A percentile compares a stretch with the other conserved stretches of the same genome.
Conservation (phyloP, 2,888 invertebrate species). For the Lucinisca nassula region DNA sequence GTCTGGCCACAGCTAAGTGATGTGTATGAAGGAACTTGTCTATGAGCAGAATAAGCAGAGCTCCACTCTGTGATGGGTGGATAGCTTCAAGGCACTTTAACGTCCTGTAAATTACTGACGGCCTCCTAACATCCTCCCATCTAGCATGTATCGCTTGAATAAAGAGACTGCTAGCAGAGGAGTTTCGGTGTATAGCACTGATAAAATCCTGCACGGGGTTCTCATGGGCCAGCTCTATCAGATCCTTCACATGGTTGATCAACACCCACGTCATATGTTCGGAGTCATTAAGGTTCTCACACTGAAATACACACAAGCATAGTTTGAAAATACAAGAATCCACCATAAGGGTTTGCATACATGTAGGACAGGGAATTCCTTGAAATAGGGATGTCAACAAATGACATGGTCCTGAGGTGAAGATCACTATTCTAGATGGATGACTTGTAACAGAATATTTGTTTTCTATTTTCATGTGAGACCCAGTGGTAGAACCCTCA, state of each 20-base stretch:
- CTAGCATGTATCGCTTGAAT: constrained; percentile 92
- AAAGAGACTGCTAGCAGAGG: constrained; percentile 92
- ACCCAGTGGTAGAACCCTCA: too few species aligned
- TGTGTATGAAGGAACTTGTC: constrained; percentile 91
- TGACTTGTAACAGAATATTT: too few species aligned
- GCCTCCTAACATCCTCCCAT: constrained; percentile 90
- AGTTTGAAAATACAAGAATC: too few species aligned
- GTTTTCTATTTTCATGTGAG: too few species aligned
- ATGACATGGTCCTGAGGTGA: too few species aligned
- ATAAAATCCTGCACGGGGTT: constrained; percentile 91
- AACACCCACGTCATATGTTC: constrained; percentile 94
- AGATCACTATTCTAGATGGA: too few species aligned
- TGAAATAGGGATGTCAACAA: too few species aligned
- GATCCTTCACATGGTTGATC: constrained; percentile 92
- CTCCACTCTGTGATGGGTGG: constrained; percentile 92
- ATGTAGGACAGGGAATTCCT: too few species aligned
- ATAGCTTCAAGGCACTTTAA: constrained; percentile 91
- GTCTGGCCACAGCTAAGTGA: constrained; percentile 91
- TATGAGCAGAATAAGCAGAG: constrained; percentile 91
- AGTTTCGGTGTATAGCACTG: constrained; percentile 90
- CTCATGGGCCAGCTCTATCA: constrained; percentile 91
- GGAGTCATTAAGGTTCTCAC: constrained; percentile 91
- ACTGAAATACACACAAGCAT: too few species aligned
- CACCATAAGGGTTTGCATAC: too few species aligned
- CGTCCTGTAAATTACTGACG: constrained; percentile 91